phyloP scores from a whole-genome alignment of 2,888 invertebrate genomes.

The Hirtodrosophila trivittata region DNA sequence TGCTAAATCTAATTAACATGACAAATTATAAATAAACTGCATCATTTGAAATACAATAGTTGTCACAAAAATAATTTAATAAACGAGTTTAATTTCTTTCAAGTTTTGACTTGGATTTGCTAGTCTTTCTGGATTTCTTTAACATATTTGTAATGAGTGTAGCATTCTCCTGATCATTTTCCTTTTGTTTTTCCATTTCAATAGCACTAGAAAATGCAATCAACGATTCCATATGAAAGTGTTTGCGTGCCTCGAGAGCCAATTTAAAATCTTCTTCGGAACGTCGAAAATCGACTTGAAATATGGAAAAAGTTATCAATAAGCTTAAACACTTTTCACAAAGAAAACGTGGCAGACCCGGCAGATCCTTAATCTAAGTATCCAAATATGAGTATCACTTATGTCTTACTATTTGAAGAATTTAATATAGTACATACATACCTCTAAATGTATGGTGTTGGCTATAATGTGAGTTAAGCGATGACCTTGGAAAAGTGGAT shows the following conservation, averaged over 20 bases:
- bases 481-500: constrained; percentile 39
- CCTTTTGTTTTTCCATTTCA: constrained; percentile 26
- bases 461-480: constrained; percentile 46
- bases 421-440: constrained; percentile 2
- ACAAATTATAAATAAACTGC: background rate
- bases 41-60: no score
- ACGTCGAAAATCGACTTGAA: constrained; percentile 49
- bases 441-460: constrained; percentile 51
- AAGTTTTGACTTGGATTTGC: constrained; percentile 24
- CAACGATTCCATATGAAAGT: constrained; percentile 28
- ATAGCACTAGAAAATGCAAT: constrained; percentile 28
- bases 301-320: constrained; percentile 37
- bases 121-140: constrained; percentile 14
- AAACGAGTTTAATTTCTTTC: no score
- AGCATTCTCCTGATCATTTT: constrained; percentile 28
- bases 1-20: constrained; percentile 33
- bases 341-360: constrained; percentile 44
- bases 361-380: constrained; percentile 34
- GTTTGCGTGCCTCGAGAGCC: constrained; percentile 20
- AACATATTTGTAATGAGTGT: constrained; percentile 22
- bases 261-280: constrained; percentile 44
- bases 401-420: background rate
- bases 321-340: constrained; percentile 38
- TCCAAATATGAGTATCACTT: no score
- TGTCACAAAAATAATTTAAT: no score